Evolutionary conservation across 2,888 invertebrate genomes (phyloP), one percentile per base, ranked within the genome.

Genomic region (Orthonychiurus folsomi): DNA sequence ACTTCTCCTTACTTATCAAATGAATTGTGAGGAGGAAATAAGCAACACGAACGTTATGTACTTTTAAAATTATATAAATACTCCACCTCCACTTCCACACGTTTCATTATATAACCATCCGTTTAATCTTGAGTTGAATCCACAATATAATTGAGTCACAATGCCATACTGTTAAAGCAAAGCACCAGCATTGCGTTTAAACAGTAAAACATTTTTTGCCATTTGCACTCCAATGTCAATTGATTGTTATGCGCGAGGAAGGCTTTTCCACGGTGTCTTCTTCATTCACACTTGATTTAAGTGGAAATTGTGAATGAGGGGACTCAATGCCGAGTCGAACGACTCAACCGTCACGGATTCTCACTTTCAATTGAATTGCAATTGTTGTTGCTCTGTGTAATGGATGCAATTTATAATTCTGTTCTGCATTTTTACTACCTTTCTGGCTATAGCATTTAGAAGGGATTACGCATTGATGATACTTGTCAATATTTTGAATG

Each of bases 201-300:
- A n/a, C n/a, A n/a, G 37, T 15, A 37, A 37, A 37, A 37, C 15
- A 15, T 37, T 37, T 37, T 37, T 37, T 37, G 37, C 37, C 15
- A 37, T 37, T 37, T 37, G 5, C 15, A 37, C n/a, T n/a, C n/a
- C n/a, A n/a, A n/a, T n/a, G n/a, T n/a, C n/a, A n/a, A n/a, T n/a
- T n/a, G n/a, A n/a, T n/a, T n/a, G n/a, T n/a, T n/a, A n/a, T n/a
- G n/a, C n/a, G n/a, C n/a, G n/a, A n/a, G n/a, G n/a, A n/a, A n/a
- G n/a, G n/a, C n/a, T n/a, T n/a, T n/a, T n/a, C n/a, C n/a, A n/a
- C n/a, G n/a, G n/a, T n/a, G n/a, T n/a, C n/a, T n/a, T n/a, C n/a
- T n/a, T 37, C 37, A 37, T 37, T 37, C 37, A 37, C 37, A 37
- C 37, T 37, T 37, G 37, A 37, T 37, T 37, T 37, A 37, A 37